Evolutionary conservation across 2,888 invertebrate genomes (phyloP).

Genomic region (Andrena praecox): DNA sequence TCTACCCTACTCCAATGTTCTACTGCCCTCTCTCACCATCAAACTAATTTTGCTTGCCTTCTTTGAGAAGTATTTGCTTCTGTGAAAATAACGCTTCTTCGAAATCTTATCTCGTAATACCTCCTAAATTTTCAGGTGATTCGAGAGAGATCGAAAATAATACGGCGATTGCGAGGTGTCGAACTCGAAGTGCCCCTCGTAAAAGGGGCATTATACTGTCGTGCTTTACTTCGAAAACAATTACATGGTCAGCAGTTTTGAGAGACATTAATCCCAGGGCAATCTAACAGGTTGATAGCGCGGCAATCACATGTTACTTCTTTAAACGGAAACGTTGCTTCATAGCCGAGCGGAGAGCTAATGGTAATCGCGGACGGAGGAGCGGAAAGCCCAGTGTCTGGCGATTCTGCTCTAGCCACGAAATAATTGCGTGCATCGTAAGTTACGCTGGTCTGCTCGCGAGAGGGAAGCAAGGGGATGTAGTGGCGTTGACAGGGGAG

Average conservation of each 20-base stretch:
- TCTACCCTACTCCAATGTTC: too few species aligned
- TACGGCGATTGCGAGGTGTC: too few species aligned
- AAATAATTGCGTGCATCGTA: slow-evolving; percentile 36
- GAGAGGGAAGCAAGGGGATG: slow-evolving; percentile 18
- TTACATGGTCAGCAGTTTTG: slow-evolving; percentile 12
- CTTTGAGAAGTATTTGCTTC: too few species aligned
- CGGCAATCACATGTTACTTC: slow-evolving; percentile 24
- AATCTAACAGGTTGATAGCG: slow-evolving; percentile 22
- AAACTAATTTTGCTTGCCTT: too few species aligned
- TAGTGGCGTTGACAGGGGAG: slow-evolving; percentile 19
- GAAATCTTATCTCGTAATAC: too few species aligned
- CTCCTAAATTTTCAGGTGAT: too few species aligned
- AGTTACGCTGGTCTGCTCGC: background rate
- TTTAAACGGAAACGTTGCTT: slow-evolving; percentile 29
- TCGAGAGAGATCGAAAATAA: too few species aligned
- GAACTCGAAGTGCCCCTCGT: too few species aligned
- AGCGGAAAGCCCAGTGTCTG: background rate
- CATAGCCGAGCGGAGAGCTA: slow-evolving; percentile 19
- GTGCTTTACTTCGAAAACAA: background rate
- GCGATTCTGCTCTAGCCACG: slow-evolving; percentile 14
- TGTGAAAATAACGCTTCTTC: too few species aligned
- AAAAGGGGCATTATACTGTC: too few species aligned
- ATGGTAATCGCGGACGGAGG: slow-evolving; percentile 21
- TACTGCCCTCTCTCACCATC: too few species aligned
- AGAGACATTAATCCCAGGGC: slow-evolving; percentile 14